Base-by-base conservation (phyloP, 1,140 invertebrate species). In the Listronotus bonariensis region DNA sequence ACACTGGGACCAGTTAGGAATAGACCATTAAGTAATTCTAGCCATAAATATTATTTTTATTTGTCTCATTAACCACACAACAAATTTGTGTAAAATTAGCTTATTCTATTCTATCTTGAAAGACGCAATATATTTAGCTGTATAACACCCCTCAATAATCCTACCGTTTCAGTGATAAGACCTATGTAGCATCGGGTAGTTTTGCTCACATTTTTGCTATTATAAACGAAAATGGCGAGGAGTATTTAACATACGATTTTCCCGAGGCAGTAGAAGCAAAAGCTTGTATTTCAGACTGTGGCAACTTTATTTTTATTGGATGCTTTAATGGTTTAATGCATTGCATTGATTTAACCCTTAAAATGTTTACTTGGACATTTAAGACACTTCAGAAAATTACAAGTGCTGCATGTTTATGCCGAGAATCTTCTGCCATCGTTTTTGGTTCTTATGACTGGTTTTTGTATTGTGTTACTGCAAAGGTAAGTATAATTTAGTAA, bases 191-290 rank as follows among this genome's bases (percentile, higher is more conserved):
- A 8, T 51, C 9, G 32, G 59, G 58, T 18, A 62, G 58, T 56
- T 67, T 67, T 51, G 49, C 65, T 10, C 32, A 62, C 14, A 56
- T 40, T 36, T 49, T 67, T 31, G 56, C 52, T 7, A 55, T 61
- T 17, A 6, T 62, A 15, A 7, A 36, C 36, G 58, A 55, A 43
- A 55, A 38, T 17, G 58, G 59, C 1, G 12, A 55, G 7, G 46
- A 55, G 31, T 56, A 49, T 48, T 49, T 49, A 12, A 57, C 6
- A 10, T 10, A 49, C 4, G 11, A 10, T 15, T 57, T 62, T 6
- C 32, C 43, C 12, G 11, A 55, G 32, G 65, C 51, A 51, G 20
- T 67, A 1, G 34, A 59, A 51, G 65, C 65, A 7, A 26, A 48
- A 62, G 32, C 65, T 9, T 18, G 11, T 20, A 11, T 62, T 45